Base-by-base conservation (phyloP, 2,888 invertebrate genomes). In the Meiosimyza platycephala region DNA sequence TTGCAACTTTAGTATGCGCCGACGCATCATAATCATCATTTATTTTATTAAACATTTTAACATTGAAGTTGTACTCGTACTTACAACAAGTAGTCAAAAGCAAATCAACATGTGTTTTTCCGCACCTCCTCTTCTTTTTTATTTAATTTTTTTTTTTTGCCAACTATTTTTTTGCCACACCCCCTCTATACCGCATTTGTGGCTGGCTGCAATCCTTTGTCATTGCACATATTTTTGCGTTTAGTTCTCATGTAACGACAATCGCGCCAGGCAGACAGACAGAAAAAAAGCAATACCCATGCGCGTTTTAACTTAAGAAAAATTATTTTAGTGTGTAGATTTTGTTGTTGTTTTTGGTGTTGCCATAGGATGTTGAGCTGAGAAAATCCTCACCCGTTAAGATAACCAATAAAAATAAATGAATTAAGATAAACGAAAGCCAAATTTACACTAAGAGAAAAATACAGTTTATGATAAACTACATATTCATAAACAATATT, bases 371-470 rank as follows among this genome's bases (percentile, higher is more conserved):
- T 68, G 68, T 62, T 40, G 40, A 70, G 69, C 69, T 70, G 69
- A 70, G 69, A 70, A 70, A 70, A 70, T 70, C 69, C 69, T 62
- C 69, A 62, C 69, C 69, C 60, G 60, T 62, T 60, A 70, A 70
- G 60, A 57, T 28, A 59, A n/a, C 15, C 50, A 48, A 69, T 28
- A 7, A 9, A 55, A 67, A 33, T 18, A 48, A 68, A 55, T 57
- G 7, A 47, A 51, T 18, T 6, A 3, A 40, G 40, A 40, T 40
- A 22, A 64, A 64, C 18, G 64, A 67, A 67, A 67, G 55, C 47
- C 18, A 67, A 67, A 64, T 16, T 12, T 7, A 51, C 51, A 51
- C 28, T 6, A 16, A 40, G n/a, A 60, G 13, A 60, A 15, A 33
- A 28, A 60, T 33, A 33, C n/a, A n/a, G 18, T 11, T 18, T 15